phyloP scores from a whole-genome alignment of 2,888 invertebrate genomes.

The Clanis bilineata region DNA sequence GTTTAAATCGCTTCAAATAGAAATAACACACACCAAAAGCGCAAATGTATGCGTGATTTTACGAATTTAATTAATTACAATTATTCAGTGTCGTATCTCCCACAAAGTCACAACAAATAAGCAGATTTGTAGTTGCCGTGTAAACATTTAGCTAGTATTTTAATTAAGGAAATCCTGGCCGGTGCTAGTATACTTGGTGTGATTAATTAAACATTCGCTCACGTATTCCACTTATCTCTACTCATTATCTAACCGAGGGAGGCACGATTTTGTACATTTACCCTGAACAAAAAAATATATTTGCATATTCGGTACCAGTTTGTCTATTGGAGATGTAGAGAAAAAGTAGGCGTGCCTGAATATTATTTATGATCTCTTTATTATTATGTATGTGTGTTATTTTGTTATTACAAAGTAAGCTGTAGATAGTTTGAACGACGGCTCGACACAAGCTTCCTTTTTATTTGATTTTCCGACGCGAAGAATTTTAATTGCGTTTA shows the following conservation, averaged over 20 bases:
- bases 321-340: not conserved
- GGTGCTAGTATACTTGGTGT: constrained; percentile 41
- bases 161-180: constrained; percentile 60
- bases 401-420: not conserved
- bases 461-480: not conserved
- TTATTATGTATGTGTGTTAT: constrained; percentile 1
- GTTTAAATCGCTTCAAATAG: too few relatives aligned
- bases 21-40: not conserved
- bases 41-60: not conserved
- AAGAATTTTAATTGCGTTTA: constrained; percentile 11
- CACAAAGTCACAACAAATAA: constrained; percentile 37
- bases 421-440: not conserved
- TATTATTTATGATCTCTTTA: constrained; percentile 1
- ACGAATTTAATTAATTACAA: constrained; percentile 17
- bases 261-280: constrained; percentile 59
- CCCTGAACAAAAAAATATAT: constrained; percentile 10
- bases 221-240: constrained; percentile 56
- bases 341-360: not conserved
- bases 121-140: constrained; percentile 32
- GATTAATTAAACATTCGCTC: constrained; percentile 66
- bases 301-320: constrained; percentile 12
- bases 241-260: constrained; percentile 65
- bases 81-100: constrained; percentile 24
- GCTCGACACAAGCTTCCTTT: not conserved
- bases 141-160: constrained; percentile 48